Percentiles rank a stretch among this genome's conserved stretches.
Conservation (phyloP, 2,113 vertebrate species). For the Reinhardtius hippoglossoides region DNA sequence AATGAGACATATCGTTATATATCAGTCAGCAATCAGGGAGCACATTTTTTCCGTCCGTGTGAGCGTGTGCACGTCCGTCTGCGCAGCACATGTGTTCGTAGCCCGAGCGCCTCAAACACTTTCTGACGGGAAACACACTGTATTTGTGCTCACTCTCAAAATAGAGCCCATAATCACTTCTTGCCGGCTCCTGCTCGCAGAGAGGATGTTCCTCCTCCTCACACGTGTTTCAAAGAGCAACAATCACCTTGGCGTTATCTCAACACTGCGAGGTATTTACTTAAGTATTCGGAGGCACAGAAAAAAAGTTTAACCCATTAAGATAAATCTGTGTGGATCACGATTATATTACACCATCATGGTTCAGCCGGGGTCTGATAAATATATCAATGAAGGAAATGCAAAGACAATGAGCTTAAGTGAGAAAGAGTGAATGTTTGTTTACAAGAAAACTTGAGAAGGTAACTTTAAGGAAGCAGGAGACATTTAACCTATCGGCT, state of each 20-base stretch:
- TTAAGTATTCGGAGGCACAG: neutral
- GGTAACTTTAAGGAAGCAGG: no score
- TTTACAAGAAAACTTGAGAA: no score
- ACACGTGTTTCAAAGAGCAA: neutral
- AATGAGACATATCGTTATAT: conserved; percentile 1
- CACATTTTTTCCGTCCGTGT: conserved; percentile 26
- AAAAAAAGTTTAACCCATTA: neutral
- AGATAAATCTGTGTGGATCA: neutral
- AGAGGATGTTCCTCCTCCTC: neutral
- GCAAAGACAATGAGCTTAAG: neutral
- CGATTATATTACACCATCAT: no score
- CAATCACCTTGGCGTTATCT: neutral
- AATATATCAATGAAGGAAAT: no score
- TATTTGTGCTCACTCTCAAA: neutral
- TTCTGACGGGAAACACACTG: neutral
- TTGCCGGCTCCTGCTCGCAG: neutral
- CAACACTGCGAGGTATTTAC: neutral
- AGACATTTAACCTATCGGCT: no score
- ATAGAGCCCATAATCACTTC: neutral
- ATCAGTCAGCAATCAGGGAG: conserved; percentile 14
- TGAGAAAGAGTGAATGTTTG: no score
- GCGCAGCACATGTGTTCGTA: neutral
- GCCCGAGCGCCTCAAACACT: neutral
- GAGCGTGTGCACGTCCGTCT: neutral
- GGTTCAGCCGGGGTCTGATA: no score